Percentiles rank a stretch among this genome's conserved stretches.
These are phyloP conservation scores for Aspiorhynchus laticeps DNA, from an alignment of 2,113 vertebrate species.

Conservation along the genomic window DNA sequence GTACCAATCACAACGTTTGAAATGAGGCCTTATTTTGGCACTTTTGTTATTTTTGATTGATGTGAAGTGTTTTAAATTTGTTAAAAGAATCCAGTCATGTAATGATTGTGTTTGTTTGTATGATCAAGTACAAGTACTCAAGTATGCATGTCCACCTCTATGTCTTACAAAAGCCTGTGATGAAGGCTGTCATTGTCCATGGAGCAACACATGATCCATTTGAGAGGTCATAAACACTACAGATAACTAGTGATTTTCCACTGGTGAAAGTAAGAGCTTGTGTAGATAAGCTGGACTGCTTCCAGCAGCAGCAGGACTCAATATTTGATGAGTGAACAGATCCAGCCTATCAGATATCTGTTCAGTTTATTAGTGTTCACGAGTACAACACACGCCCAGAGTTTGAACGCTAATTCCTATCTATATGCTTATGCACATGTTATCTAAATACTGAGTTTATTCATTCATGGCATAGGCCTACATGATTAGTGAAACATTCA, in stretches of 20 bases:
- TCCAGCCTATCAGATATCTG: neutral
- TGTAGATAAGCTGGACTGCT: neutral
- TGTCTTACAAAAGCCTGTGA: neutral
- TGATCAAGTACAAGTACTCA: neutral
- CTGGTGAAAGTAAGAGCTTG: slow-evolving; percentile 18
- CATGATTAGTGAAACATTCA: neutral
- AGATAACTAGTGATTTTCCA: neutral
- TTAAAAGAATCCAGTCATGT: neutral
- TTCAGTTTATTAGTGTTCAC: neutral
- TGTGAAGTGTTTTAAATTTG: neutral
- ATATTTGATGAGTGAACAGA: neutral
- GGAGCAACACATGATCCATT: neutral
- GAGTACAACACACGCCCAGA: neutral
- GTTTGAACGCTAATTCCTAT: neutral
- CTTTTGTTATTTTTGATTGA: neutral
- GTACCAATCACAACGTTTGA: too few species aligned
- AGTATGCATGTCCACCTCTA: neutral
- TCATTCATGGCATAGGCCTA: neutral
- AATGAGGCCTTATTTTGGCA: too few species aligned
- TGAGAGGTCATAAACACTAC: neutral
- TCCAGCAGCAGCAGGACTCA: neutral
- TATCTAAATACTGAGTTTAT: neutral
- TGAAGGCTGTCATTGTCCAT: neutral
- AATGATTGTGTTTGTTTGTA: neutral
- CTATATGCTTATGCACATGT: neutral